Base-by-base conservation (phyloP, 2,113 vertebrate genomes). In the Castor canadensis region DNA sequence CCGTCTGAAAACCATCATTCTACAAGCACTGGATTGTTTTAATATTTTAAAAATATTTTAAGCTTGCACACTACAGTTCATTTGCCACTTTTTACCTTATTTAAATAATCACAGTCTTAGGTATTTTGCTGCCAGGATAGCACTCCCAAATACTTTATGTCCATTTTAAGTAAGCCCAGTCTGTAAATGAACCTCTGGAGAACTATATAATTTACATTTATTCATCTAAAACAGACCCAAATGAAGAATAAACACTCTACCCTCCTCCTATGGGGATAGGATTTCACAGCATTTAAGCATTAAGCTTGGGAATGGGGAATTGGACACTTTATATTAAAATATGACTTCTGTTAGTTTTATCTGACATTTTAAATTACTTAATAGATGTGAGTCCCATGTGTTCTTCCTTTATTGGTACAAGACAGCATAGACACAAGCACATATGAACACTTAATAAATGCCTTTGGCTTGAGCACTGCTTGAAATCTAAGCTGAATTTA, bases 221-320 rank as follows among this genome's bases (percentile, higher is more conserved):
- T 77, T 82, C 79, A 86, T 67, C 80, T 95, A 92, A 95, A 95
- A 43, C 56, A 79, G 64, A 82, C 30, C 38, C 75, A 91, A 87
- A 89, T 69, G 38, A 95, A 89, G 76, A 89, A 26, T 64, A 47
- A 90, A 76, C 26, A 40, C 24, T 20, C 67, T 5, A 47, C 40
- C 26, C 79, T 81, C 24, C 11, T 87, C 79, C 62, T 67, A 60
- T 2, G 38, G 58, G 58, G 62, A 92, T 49, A 16, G 15, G 73
- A 49, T 43, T n/a, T 88, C 85, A 43, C 62, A 47, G 52, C 13
- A 81, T 38, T 73, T 43, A 32, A 20, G 30, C 22, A n/a, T 9
- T 96, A 26, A 71, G 72, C 56, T 49, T 81, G 60, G 62, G 28
- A 45, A 4, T 30, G 22, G 6, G 26, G 38, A n/a, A 28, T 24